phyloP scores from a whole-genome alignment of 1,140 invertebrate species.

The Trachymyrmex septentrionalis region DNA sequence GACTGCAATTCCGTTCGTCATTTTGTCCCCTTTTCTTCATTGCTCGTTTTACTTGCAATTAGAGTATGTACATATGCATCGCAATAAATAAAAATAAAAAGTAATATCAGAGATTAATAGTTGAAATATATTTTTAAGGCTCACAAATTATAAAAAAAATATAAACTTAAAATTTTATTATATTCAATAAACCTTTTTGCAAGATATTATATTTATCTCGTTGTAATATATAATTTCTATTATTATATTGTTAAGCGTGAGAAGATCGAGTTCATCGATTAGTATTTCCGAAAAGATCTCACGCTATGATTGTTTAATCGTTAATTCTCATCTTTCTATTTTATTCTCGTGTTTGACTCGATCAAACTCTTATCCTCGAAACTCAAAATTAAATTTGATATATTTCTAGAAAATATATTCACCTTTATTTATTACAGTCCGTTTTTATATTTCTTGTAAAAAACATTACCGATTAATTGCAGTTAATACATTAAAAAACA shows the following conservation, averaged over 20 bases:
- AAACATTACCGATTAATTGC: background rate
- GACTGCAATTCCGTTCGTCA: background rate
- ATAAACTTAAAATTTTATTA: background rate
- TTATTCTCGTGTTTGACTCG: constrained; percentile 3
- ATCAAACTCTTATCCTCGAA: background rate
- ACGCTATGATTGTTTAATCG: background rate
- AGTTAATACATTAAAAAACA: background rate
- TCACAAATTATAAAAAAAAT: background rate
- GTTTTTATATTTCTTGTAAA: constrained; percentile 17
- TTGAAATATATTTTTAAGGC: background rate
- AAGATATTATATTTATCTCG: background rate
- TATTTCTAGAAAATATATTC: background rate
- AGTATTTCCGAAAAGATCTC: background rate
- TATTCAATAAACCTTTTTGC: background rate
- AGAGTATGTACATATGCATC: background rate
- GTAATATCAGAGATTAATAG: background rate
- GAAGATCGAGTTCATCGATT: background rate
- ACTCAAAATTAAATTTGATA: background rate
- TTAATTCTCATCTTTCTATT: constrained; percentile 21
- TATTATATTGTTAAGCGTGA: background rate
- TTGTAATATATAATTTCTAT: background rate
- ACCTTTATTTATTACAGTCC: background rate
- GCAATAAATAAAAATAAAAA: background rate
- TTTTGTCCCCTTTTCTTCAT: constrained; percentile 9
- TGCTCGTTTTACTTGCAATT: background rate